phyloP scores from a whole-genome alignment of 1,140 invertebrate species.

The Macrocentrus cingulum region DNA sequence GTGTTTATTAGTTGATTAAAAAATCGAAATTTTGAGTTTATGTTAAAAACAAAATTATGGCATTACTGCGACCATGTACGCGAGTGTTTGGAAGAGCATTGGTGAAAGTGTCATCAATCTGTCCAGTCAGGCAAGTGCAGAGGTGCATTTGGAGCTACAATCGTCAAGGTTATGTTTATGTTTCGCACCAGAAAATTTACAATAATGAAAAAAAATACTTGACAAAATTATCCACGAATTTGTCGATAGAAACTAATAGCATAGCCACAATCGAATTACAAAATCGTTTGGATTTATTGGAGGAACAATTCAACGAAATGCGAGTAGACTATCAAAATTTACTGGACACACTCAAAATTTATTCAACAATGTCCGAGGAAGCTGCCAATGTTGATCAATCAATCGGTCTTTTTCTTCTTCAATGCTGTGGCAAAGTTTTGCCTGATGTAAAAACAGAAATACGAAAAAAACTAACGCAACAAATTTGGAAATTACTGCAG shows the following conservation, averaged over 20 bases:
- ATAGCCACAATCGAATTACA: not conserved
- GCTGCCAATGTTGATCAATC: not conserved
- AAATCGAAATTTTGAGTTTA: no score
- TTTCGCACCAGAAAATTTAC: not conserved
- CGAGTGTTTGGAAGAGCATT: not conserved
- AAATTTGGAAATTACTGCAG: constrained; percentile 30
- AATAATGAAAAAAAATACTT: not conserved
- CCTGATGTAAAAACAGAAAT: not conserved
- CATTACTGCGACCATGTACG: constrained; percentile 4
- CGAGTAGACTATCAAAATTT: not conserved
- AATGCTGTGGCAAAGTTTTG: constrained; percentile 29
- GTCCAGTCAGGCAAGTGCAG: not conserved
- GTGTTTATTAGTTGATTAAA: no score
- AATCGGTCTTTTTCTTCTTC: constrained; percentile 21
- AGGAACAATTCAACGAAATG: not conserved
- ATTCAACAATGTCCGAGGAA: not conserved
- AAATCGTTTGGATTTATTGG: not conserved
- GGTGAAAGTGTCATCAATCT: not conserved
- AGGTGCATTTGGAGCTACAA: not conserved
- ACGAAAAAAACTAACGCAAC: constrained; percentile 17
- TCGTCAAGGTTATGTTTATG: constrained; percentile 6
- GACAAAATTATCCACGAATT: no score
- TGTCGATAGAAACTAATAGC: no score
- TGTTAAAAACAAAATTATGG: no score
- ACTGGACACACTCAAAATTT: not conserved